A percentile compares a stretch with the other conserved stretches of the same genome.
phyloP scores from a whole-genome alignment of 2,888 invertebrate genomes.

The Cheilosia scutellata region DNA sequence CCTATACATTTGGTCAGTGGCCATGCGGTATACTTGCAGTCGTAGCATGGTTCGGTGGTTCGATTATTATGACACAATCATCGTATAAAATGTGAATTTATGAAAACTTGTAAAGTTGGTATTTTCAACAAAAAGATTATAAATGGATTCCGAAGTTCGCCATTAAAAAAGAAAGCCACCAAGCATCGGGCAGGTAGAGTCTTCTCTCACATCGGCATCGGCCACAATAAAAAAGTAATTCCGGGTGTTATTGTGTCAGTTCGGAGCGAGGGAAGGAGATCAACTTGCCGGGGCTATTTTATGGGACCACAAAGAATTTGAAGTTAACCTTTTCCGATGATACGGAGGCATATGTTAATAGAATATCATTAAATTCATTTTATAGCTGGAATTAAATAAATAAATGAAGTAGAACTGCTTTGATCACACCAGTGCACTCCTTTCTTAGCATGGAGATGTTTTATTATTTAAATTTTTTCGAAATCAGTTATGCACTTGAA shows the following conservation, averaged over 20 bases:
- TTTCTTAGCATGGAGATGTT: not conserved
- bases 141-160: slow-evolving; percentile 72
- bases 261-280: slow-evolving; percentile 5
- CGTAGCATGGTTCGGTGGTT: slow-evolving; percentile 53
- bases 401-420: slow-evolving; percentile 33
- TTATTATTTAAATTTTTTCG: not conserved
- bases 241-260: slow-evolving; percentile 58
- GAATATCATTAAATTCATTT: slow-evolving; percentile 63
- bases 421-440: slow-evolving; percentile 26
- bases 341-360: slow-evolving; percentile 49
- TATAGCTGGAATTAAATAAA: slow-evolving; percentile 62
- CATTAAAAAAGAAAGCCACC: slow-evolving; percentile 65
- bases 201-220: slow-evolving; percentile 27
- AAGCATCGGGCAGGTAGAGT: slow-evolving; percentile 38
- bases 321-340: slow-evolving; percentile 65
- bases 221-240: slow-evolving; percentile 57
- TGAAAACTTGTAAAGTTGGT: slow-evolving; percentile 75
- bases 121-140: slow-evolving; percentile 75
- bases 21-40: slow-evolving; percentile 27
- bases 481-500: not conserved
- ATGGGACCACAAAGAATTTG: slow-evolving; percentile 68
- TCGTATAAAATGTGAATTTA: slow-evolving; percentile 76
- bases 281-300: slow-evolving; percentile 47
- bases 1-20: slow-evolving; percentile 21
- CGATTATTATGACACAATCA: slow-evolving; percentile 76